phyloP scores from a whole-genome alignment of 1,140 invertebrate genomes.

The Drosophila suzukii region DNA sequence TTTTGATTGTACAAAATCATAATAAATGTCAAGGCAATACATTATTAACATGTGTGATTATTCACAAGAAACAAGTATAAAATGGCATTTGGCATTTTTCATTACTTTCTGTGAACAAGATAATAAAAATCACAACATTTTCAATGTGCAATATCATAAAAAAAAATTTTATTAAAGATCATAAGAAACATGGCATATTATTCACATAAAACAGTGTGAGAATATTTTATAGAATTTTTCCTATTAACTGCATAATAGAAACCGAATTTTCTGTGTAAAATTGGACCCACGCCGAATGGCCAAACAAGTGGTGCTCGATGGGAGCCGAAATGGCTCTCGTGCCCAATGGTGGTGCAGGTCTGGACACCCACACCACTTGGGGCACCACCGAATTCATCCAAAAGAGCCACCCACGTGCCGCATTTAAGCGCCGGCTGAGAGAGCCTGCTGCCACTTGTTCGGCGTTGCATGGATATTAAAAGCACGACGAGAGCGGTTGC shows the following conservation, averaged over 20 bases:
- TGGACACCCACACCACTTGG: constrained; percentile 42
- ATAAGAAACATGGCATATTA: no score
- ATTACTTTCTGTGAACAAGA: background rate
- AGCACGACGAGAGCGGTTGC: constrained; percentile 38
- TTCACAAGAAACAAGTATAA: background rate
- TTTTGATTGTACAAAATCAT: background rate
- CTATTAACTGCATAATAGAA: background rate
- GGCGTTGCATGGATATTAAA: constrained; percentile 49
- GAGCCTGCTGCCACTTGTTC: constrained; percentile 46
- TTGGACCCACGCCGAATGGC: background rate
- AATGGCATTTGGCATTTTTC: background rate
- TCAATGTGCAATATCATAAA: no score
- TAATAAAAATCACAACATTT: no score
- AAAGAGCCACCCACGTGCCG: constrained; percentile 31
- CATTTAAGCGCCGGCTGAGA: constrained; percentile 9
- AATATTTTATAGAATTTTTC: background rate
- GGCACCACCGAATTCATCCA: constrained; percentile 1
- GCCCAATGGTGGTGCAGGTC: constrained; percentile 18
- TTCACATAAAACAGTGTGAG: no score
- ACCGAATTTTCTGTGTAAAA: background rate
- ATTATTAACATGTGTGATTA: background rate
- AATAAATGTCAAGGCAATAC: background rate
- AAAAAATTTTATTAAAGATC: no score
- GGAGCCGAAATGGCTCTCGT: constrained; percentile 8
- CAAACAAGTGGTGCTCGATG: constrained; percentile 57